Percentiles rank a stretch among this genome's conserved stretches.
These are phyloP conservation scores for Ichneumon xanthorius DNA, from an alignment of 2,888 invertebrate species.

Conservation along the genomic window DNA sequence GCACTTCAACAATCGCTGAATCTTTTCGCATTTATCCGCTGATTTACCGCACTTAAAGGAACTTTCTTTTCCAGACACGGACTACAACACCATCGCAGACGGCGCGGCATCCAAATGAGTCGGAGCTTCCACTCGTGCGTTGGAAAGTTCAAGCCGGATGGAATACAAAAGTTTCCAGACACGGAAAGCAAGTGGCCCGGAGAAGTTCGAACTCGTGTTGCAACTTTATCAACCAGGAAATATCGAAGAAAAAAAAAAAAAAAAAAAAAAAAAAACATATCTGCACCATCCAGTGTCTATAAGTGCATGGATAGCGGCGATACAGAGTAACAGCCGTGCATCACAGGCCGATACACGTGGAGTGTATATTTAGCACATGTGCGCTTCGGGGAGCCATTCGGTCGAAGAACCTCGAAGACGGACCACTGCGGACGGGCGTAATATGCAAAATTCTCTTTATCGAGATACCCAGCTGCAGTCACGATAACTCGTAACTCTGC, in stretches of 20 bases:
- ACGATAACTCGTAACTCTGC: constrained; percentile 52
- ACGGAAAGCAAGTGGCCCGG: too few species aligned
- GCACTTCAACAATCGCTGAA: too few species aligned
- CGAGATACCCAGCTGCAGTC: constrained; percentile 42
- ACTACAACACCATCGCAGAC: too few species aligned
- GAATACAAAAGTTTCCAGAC: too few species aligned
- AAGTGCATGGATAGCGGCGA: not conserved
- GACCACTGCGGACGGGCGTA: constrained; percentile 10
- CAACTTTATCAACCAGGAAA: not conserved
- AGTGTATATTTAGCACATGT: not conserved
- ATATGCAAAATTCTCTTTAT: constrained; percentile 60
- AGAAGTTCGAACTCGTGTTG: too few species aligned
- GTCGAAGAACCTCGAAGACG: constrained; percentile 25
- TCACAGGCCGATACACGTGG: not conserved
- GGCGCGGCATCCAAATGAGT: too few species aligned
- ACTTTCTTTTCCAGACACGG: too few species aligned
- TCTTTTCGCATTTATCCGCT: too few species aligned
- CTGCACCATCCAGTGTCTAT: not conserved
- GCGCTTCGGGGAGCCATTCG: not conserved
- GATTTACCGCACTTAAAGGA: too few species aligned
- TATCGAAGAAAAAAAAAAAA: not conserved
- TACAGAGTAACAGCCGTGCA: not conserved
- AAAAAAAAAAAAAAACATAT: not conserved
- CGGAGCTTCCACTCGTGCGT: too few species aligned
- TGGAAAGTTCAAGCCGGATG: too few species aligned